Evolutionary conservation across 2,797 vertebrate genomes (phyloP).

Genomic region (Emys orbicularis): DNA sequence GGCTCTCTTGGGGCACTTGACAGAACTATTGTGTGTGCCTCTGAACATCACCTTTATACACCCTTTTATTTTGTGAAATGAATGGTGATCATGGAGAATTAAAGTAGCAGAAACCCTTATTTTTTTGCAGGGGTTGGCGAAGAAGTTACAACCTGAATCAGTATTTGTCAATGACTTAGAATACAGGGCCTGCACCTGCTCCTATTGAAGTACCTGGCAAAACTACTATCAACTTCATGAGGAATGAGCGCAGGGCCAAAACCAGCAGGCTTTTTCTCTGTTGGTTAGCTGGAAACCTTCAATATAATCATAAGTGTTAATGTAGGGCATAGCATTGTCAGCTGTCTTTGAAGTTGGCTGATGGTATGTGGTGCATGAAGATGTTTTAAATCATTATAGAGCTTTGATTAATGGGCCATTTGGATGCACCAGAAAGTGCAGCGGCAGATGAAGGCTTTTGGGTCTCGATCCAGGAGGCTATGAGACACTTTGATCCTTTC

Average conservation of each 20-base stretch:
- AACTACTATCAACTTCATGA: background rate
- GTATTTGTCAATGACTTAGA: background rate
- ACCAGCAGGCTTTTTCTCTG: too few species aligned
- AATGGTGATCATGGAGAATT: background rate
- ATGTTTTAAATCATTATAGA: background rate
- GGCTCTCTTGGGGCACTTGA: background rate
- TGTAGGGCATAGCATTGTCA: background rate
- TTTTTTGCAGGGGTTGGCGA: background rate
- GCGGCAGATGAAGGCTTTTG: accelerated
- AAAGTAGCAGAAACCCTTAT: background rate
- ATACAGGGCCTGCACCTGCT: background rate
- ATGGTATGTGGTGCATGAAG: accelerated
- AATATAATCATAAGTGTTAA: background rate
- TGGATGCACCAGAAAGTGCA: accelerated
- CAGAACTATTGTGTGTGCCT: background rate
- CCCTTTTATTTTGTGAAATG: background rate
- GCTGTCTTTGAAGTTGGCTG: background rate
- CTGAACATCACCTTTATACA: background rate
- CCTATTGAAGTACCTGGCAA: background rate
- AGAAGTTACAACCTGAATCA: background rate
- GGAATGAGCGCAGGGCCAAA: background rate
- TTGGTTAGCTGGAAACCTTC: background rate
- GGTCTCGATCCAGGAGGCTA: background rate
- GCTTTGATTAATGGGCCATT: background rate
- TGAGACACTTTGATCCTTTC: background rate